These are phyloP conservation scores for Bovichtus diacanthus DNA, from an alignment of 2,797 vertebrate genomes.

Conservation along the genomic window DNA sequence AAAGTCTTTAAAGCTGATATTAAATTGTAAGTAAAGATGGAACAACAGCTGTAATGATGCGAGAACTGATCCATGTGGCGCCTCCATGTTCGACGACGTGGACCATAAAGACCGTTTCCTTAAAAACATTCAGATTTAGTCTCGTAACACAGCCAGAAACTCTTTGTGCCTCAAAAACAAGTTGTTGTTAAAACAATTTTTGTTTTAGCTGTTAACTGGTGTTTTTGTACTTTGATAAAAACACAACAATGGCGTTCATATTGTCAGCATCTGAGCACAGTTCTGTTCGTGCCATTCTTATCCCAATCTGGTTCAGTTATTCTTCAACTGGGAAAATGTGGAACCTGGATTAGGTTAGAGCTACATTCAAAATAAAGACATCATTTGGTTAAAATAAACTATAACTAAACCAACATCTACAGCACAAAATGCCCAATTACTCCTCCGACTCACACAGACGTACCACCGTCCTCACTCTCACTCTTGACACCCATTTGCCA, in stretches of 20 bases:
- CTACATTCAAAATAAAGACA: not conserved
- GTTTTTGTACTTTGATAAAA: not conserved
- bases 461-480: not conserved
- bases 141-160: not conserved
- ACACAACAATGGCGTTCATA: not conserved
- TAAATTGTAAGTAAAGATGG: not conserved
- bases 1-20: not conserved
- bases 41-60: not conserved
- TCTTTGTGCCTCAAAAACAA: not conserved
- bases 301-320: not conserved
- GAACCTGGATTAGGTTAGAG: not conserved
- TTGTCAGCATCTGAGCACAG: not conserved
- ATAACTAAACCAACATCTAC: not conserved
- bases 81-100: not conserved
- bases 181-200: not conserved
- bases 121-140: not conserved
- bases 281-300: not conserved
- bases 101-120: not conserved
- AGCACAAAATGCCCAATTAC: not conserved
- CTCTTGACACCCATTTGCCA: not conserved
- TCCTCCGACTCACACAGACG: not conserved
- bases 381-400: not conserved
- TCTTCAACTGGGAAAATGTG: not conserved
- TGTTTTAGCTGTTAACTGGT: not conserved
- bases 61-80: conserved; percentile 10